Evolutionary conservation across 2,888 invertebrate genomes (phyloP).

Genomic region (Sminthurinus aureus): DNA sequence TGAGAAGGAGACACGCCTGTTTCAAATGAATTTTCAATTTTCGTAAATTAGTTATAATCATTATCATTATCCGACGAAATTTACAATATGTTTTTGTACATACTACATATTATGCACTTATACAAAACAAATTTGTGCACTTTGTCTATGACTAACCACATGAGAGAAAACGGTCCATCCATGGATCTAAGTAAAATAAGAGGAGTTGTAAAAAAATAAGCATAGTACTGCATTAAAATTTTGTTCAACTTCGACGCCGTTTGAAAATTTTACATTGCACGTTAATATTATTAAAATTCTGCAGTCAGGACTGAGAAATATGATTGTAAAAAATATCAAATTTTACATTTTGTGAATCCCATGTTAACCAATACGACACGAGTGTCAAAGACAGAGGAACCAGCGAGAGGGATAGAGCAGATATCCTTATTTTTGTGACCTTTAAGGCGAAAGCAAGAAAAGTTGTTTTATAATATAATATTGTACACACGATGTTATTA

Average conservation of each 20-base stretch:
- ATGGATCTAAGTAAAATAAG: too few relatives aligned
- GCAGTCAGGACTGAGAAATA: too few relatives aligned
- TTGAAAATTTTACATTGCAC: not conserved
- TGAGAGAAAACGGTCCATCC: conserved; percentile 50
- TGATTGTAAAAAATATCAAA: not conserved
- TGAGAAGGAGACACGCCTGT: conserved; percentile 32
- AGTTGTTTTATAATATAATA: not conserved
- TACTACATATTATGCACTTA: too few relatives aligned
- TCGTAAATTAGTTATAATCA: too few relatives aligned
- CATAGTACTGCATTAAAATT: not conserved
- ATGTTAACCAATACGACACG: conserved; percentile 45
- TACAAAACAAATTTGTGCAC: too few relatives aligned
- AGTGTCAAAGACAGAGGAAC: conserved; percentile 43
- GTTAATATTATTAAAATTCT: too few relatives aligned
- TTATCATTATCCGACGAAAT: too few relatives aligned
- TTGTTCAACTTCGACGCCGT: too few relatives aligned
- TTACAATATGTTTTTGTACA: too few relatives aligned
- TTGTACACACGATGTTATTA: not conserved
- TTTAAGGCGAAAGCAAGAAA: not conserved
- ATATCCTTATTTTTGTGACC: not conserved
- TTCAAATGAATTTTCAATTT: too few relatives aligned
- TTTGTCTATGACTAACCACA: too few relatives aligned
- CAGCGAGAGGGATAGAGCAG: conserved; percentile 17
- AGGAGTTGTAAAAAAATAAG: not conserved
- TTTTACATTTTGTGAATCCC: conserved; percentile 43